A percentile compares a stretch with the other conserved stretches of the same genome.
phyloP scores from a whole-genome alignment of 2,888 invertebrate genomes.

The Hypsopygia costalis region DNA sequence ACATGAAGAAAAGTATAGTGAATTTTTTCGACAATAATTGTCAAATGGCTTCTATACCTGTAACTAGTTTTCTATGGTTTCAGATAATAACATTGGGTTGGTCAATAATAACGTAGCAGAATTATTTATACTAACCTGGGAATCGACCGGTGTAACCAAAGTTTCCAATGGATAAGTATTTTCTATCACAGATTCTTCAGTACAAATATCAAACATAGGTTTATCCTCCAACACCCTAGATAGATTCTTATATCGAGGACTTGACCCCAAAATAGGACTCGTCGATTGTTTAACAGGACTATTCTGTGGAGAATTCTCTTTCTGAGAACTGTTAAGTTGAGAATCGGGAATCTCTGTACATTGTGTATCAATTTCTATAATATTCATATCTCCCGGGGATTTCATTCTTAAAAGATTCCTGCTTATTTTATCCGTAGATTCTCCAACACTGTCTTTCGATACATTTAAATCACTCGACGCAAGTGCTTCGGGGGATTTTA shows the following conservation, averaged over 20 bases:
- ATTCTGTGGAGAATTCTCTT: conserved; percentile 48
- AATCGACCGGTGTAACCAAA: conserved; percentile 52
- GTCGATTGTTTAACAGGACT: conserved; percentile 35
- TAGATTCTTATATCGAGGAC: conserved; percentile 36
- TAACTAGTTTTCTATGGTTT: too few relatives aligned
- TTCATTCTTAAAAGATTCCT: conserved; percentile 6
- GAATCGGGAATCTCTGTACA: conserved; percentile 29
- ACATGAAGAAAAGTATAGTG: too few relatives aligned
- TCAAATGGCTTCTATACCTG: too few relatives aligned
- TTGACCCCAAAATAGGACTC: conserved; percentile 52
- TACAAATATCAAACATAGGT: conserved; percentile 27
- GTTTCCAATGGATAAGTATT: conserved; percentile 58
- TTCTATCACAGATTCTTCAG: conserved; percentile 59
- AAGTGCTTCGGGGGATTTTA: conserved; percentile 18
- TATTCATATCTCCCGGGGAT: conserved; percentile 3
- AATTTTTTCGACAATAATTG: too few relatives aligned
- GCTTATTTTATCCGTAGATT: too few relatives aligned
- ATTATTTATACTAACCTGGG: conserved; percentile 43
- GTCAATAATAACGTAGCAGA: too few relatives aligned
- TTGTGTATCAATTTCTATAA: conserved; percentile 24
- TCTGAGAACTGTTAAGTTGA: conserved; percentile 42
- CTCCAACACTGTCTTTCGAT: too few relatives aligned
- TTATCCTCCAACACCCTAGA: conserved; percentile 30
- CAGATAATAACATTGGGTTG: too few relatives aligned
- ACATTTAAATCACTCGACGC: conserved; percentile 7